phyloP scores from a whole-genome alignment of 2,113 vertebrate species.

The Zosterops hypoxanthus region DNA sequence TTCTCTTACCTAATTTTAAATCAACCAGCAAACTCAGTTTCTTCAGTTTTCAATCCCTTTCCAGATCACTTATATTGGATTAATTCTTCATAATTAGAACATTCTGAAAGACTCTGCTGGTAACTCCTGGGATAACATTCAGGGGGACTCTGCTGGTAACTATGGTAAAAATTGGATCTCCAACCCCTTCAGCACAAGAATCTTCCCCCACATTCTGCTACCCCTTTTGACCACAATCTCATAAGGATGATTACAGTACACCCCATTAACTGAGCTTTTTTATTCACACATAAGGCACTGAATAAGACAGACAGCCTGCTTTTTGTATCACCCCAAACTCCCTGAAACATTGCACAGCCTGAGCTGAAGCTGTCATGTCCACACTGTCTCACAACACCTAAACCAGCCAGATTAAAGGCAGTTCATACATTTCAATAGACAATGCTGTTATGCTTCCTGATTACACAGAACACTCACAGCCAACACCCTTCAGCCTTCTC shows the following conservation, averaged over 20 bases:
- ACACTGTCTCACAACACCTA: not conserved
- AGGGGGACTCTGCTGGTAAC: not conserved
- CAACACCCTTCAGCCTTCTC: not conserved
- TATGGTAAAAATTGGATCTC: not conserved
- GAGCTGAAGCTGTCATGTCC: not conserved
- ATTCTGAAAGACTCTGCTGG: not conserved
- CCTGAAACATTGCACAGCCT: not conserved
- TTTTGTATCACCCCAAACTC: not conserved
- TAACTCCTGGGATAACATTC: not conserved
- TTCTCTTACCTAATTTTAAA: not conserved
- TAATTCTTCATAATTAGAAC: not conserved
- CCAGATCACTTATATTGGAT: not conserved
- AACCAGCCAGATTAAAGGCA: not conserved
- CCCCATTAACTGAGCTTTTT: not conserved
- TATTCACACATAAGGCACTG: not conserved
- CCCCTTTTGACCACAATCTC: not conserved
- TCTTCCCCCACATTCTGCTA: not conserved
- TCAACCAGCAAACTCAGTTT: not conserved
- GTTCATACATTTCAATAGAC: not conserved
- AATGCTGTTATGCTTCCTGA: not conserved
- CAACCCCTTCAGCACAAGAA: not conserved
- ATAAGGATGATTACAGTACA: not conserved
- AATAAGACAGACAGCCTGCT: not conserved
- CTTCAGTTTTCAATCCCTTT: not conserved
- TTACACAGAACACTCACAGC: not conserved